A percentile compares a stretch with the other conserved stretches of the same genome.
These are phyloP conservation scores for Antedon mediterranea DNA, from an alignment of 53 echinoderm and acorn worm genomes.

Conservation along the genomic window DNA sequence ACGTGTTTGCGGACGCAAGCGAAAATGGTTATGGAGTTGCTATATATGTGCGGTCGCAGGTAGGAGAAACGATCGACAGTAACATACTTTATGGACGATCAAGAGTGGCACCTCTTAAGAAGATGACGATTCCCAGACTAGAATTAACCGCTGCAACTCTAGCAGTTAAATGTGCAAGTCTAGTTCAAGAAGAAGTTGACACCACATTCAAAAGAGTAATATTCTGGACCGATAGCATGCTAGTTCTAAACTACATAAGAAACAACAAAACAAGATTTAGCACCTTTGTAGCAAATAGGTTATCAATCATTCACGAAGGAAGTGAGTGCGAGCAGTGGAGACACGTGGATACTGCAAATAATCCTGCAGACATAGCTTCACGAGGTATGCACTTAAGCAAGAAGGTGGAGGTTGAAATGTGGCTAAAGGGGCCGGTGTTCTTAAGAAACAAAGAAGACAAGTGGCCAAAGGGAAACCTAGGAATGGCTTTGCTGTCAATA, in stretches of 20 bases:
- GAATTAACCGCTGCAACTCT: constrained; percentile 12
- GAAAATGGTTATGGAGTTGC: constrained; percentile 28
- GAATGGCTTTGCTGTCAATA: neutral
- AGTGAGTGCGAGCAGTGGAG: constrained; percentile 15
- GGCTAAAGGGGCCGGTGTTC: constrained; percentile 25
- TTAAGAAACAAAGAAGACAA: neutral
- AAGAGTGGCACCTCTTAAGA: constrained; percentile 28
- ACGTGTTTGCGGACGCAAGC: constrained; percentile 48
- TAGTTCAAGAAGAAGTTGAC: neutral
- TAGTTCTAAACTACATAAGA: constrained; percentile 18
- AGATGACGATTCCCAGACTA: constrained; percentile 20
- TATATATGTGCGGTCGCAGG: constrained; percentile 17
- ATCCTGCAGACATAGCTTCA: constrained; percentile 25
- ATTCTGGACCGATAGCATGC: constrained; percentile 5
- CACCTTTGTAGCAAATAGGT: constrained; percentile 25
- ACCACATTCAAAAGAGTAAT: neutral
- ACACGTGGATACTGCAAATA: constrained; percentile 11
- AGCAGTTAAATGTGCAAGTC: constrained; percentile 8
- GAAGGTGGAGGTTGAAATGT: constrained; percentile 1
- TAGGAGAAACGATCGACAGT: constrained; percentile 6
- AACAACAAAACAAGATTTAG: constrained; percentile 21
- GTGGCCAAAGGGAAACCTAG: constrained; percentile 9
- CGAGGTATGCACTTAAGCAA: constrained; percentile 4
- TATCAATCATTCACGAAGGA: constrained; percentile 8
- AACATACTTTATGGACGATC: constrained; percentile 21